A percentile compares a stretch with the other conserved stretches of the same genome.
Conservation (phyloP, 2,113 vertebrate genomes). For the Chamaea fasciata region DNA sequence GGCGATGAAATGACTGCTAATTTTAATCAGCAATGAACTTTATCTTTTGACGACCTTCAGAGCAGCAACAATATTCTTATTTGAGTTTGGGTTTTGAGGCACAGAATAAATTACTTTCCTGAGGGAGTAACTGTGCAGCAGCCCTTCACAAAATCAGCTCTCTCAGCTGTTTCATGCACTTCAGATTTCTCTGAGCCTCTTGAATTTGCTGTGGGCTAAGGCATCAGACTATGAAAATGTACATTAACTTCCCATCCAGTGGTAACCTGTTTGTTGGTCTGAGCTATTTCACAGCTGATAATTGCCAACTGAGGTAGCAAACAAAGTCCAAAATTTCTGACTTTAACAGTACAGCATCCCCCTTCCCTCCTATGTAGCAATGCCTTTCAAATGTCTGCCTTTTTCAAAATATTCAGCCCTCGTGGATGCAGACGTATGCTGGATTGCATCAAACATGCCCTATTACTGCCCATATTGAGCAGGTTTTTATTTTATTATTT, state of each 20-base stretch:
- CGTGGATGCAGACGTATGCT: fast-evolving
- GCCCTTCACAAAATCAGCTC: background rate
- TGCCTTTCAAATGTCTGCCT: background rate
- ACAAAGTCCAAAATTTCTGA: background rate
- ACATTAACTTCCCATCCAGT: background rate
- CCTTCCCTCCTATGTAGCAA: background rate
- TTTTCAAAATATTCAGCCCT: background rate
- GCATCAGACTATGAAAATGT: background rate
- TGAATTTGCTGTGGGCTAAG: background rate
- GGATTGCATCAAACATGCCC: background rate
- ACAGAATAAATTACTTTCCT: background rate
- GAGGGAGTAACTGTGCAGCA: background rate
- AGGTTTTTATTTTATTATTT: background rate
- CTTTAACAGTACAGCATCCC: background rate
- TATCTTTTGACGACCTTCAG: background rate
- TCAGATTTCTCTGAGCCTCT: background rate
- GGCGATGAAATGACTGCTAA: background rate
- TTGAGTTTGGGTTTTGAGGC: background rate
- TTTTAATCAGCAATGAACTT: background rate
- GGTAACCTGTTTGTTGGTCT: background rate
- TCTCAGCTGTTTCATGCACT: background rate
- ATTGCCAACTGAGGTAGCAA: background rate
- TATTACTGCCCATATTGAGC: background rate
- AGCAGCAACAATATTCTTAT: background rate
- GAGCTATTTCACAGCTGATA: background rate